Base-by-base conservation (phyloP, 2,888 invertebrate species). In the Pheosia tremula region DNA sequence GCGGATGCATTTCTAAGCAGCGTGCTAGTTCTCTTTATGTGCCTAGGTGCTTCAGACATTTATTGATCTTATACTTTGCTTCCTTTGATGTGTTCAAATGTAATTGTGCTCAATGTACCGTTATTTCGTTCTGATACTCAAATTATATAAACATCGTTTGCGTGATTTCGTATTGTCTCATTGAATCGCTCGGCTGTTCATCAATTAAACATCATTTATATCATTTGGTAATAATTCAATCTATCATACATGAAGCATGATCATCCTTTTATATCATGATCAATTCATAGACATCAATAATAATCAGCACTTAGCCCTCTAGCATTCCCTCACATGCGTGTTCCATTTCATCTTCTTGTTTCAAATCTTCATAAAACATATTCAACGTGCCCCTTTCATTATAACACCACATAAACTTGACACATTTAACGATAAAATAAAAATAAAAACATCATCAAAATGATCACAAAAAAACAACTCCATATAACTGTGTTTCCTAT, bases 81-180 rank as follows among this genome's bases (percentile, higher is more conserved):
- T 90, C 89, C 89, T 87, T 88, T 81, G 75, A 89, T 91, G 90
- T 91, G 90, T 91, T 91, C 91, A 89, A 85, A 81, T 81, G 83
- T 86, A 86, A 88, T 86, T 87, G 85, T 90, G 91, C 90, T 91
- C 91, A 91, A 90, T 86, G 74, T 80, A 79, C 81, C 81, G 78
- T 81, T 74, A 76, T 74, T 77, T 80, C 74, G 71, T 82, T 80
- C 72, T 63, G 73, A 72, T 77, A 78, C 75, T 77, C 77, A 74
- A 76, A 72, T 69, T 71, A 64, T 68, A 69, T 70, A 67, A 57
- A 72, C 62, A 61, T 66, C 67, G 45, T 63, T 68, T 66, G 3
- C 66, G 61, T 66, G 62, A 60, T 68, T 68, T 65, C 67, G 70
- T 67, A 38, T 53, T 37, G 4, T 55, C 55, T 55, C 38, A 39